Conservation (phyloP, 2,888 invertebrate species). For the Trichacis sp. region DNA sequence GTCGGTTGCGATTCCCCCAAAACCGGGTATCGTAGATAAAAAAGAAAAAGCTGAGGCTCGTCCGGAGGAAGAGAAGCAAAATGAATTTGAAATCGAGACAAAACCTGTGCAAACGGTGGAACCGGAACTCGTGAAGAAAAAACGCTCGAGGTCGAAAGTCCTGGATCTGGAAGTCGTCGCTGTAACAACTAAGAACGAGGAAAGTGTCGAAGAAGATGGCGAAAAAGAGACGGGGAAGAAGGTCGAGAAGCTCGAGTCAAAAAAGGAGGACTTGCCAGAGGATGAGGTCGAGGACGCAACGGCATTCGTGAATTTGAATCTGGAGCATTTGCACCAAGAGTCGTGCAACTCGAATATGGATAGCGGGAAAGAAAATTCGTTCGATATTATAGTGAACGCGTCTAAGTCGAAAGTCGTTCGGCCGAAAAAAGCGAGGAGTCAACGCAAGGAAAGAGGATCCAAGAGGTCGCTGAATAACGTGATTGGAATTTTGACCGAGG, state of each 20-base stretch:
- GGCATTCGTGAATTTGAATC: slow-evolving; percentile 45
- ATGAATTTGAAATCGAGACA: not conserved
- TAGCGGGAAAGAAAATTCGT: slow-evolving; percentile 66
- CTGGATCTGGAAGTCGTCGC: slow-evolving; percentile 1
- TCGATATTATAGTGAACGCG: slow-evolving; percentile 54
- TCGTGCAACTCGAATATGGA: slow-evolving; percentile 62
- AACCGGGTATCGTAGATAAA: slow-evolving; percentile 20
- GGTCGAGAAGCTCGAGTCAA: slow-evolving; percentile 3
- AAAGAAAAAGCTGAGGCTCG: slow-evolving; percentile 8
- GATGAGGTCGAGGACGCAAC: slow-evolving; percentile 15
- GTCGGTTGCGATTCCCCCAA: not conserved
- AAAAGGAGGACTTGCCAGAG: not conserved
- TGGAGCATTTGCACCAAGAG: slow-evolving; percentile 60
- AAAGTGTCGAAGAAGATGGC: slow-evolving; percentile 4
- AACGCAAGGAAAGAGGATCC: slow-evolving; percentile 52
- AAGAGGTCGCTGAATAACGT: slow-evolving; percentile 61
- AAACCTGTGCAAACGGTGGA: not conserved
- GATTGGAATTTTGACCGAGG: slow-evolving; percentile 65
- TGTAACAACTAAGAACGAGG: slow-evolving; percentile 14
- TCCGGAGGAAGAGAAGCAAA: slow-evolving; percentile 15
- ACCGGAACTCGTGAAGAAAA: not conserved
- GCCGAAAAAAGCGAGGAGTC: slow-evolving; percentile 59
- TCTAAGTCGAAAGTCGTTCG: slow-evolving; percentile 57
- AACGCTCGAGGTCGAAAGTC: not conserved
- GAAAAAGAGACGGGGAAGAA: slow-evolving; percentile 11